These are phyloP conservation scores for Cryptocheilus praepositus DNA, from an alignment of 2,888 invertebrate species.

Conservation along the genomic window DNA sequence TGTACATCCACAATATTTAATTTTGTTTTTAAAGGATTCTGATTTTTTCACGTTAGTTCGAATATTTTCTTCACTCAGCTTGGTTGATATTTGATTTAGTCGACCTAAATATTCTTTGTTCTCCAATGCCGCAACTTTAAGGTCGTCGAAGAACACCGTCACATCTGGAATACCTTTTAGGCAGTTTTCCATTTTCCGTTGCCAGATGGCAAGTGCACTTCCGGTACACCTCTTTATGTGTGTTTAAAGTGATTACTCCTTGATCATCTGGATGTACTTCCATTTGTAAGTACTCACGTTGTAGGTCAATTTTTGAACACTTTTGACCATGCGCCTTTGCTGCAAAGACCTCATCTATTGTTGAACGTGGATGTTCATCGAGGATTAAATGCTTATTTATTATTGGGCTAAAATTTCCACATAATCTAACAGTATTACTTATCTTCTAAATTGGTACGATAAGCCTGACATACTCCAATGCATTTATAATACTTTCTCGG, in stretches of 20 bases:
- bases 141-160: conserved; percentile 56
- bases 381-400: conserved; percentile 1
- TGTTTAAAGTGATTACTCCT: conserved; percentile 26
- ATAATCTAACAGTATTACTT: conserved; percentile 11
- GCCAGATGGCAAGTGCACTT: conserved; percentile 65
- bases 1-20: conserved; percentile 30
- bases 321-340: neutral
- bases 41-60: neutral
- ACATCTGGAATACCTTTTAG: conserved; percentile 54
- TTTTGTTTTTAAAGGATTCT: no score
- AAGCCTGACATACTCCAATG: conserved; percentile 8
- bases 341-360: conserved; percentile 4
- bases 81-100: conserved; percentile 12
- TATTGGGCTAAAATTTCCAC: conserved; percentile 19
- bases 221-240: conserved; percentile 18
- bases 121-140: conserved; percentile 14
- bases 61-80: conserved; percentile 11
- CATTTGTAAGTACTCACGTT: conserved; percentile 17
- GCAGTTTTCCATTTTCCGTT: conserved; percentile 58
- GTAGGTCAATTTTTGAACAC: conserved; percentile 22
- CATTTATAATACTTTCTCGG: conserved; percentile 10
- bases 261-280: conserved; percentile 15
- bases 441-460: conserved; percentile 14
- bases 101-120: conserved; percentile 1
- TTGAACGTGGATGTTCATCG: conserved; percentile 8